Percentiles rank a stretch among this genome's conserved stretches.
Conservation (phyloP, 2,797 vertebrate genomes). For the Poeciliopsis presidionis region DNA sequence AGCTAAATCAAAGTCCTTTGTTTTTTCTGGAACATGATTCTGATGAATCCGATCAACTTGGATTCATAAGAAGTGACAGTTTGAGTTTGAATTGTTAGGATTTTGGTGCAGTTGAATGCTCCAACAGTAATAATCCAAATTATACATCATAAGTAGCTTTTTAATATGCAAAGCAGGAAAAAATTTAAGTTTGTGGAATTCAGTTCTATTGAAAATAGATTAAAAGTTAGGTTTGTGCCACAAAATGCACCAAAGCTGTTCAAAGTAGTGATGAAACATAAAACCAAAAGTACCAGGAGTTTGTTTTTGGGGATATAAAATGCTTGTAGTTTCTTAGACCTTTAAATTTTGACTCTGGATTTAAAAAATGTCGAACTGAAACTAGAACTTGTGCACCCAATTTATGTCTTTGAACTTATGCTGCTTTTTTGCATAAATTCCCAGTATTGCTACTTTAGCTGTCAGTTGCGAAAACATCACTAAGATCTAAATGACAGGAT, state of each 20-base stretch:
- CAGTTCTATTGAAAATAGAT: background rate
- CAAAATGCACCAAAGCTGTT: background rate
- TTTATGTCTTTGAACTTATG: background rate
- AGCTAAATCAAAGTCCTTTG: background rate
- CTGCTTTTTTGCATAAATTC: background rate
- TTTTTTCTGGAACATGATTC: background rate
- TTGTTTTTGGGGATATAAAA: background rate
- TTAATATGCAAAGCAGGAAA: background rate
- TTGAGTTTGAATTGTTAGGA: background rate
- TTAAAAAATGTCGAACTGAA: background rate
- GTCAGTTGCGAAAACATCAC: background rate
- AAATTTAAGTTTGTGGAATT: background rate
- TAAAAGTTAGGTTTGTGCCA: background rate
- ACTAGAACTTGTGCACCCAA: background rate
- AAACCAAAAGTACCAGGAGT: background rate
- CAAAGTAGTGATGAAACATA: background rate
- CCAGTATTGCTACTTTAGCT: conserved; percentile 11
- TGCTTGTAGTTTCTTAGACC: background rate
- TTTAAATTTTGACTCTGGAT: background rate
- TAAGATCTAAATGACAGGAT: conserved; percentile 11
- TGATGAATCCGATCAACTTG: background rate
- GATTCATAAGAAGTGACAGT: background rate
- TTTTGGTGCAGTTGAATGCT: background rate
- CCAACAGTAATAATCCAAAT: background rate
- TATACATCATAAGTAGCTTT: background rate